phyloP scores from a whole-genome alignment of 2,888 invertebrate genomes.

The Cerastis rubricosa region DNA sequence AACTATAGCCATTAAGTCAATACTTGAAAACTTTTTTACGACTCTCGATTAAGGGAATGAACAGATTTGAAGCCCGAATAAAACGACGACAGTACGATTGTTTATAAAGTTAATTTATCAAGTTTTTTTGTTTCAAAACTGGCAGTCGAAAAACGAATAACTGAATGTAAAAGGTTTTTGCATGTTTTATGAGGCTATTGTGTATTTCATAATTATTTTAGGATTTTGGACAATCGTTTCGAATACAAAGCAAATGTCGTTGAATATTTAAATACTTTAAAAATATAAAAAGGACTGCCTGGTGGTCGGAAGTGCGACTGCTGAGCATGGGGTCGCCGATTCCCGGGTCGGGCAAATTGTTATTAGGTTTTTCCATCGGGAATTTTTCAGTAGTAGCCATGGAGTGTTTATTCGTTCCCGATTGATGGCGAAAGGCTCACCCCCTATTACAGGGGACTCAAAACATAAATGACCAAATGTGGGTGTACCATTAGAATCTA shows the following conservation, averaged over 20 bases:
- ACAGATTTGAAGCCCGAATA: constrained; percentile 72
- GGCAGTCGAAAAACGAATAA: constrained; percentile 43
- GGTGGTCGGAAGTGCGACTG: too few species aligned
- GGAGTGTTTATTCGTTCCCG: too few species aligned
- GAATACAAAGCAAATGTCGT: constrained; percentile 31
- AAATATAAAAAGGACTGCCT: neutral
- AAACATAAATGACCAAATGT: too few species aligned
- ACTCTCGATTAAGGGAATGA: constrained; percentile 73
- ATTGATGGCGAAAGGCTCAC: too few species aligned
- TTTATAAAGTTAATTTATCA: constrained; percentile 68
- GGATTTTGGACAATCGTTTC: constrained; percentile 23
- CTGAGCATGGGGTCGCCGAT: too few species aligned
- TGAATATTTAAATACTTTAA: constrained; percentile 10
- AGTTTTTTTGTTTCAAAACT: constrained; percentile 62
- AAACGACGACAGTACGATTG: constrained; percentile 67
- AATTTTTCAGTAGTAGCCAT: too few species aligned
- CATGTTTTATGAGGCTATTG: constrained; percentile 40
- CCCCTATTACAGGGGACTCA: too few species aligned
- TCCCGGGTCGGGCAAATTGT: too few species aligned
- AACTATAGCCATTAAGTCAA: constrained; percentile 69
- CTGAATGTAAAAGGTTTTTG: constrained; percentile 55
- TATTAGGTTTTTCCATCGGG: too few species aligned
- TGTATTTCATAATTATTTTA: constrained; percentile 69
- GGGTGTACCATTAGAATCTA: too few species aligned
- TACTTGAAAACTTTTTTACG: constrained; percentile 76